Evolutionary conservation across 2,888 invertebrate genomes (phyloP), one percentile per base, ranked within the genome.

Genomic region (Drosophila cognata): DNA sequence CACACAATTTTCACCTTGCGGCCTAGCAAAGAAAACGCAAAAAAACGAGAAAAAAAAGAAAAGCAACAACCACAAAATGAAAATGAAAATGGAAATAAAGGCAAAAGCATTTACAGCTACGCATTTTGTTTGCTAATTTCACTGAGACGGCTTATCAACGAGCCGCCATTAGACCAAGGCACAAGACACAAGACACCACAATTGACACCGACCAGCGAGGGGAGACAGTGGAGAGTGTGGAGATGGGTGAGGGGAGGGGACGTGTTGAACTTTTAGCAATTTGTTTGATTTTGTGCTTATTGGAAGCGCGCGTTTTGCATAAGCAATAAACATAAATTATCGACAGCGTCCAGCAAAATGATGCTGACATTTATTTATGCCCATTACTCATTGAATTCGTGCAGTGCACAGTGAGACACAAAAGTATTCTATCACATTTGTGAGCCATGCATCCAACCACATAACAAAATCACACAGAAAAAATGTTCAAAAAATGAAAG

Each of bases 241-340:
- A 21, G 8, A 5, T 38, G 33, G 0, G 0, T 1, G 21, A 48
- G 53, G 41, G 2, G 16, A 60, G 62, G 50, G 51, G 48, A 38
- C 29, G 53, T 60, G 57, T 53, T 57, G 64, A 81, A 75, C 77
- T 89, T 85, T 79, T 74, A 71, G 80, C 83, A 74, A 81, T 84
- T 88, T 83, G 84, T 86, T 85, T 85, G 85, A 87, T 89, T 89
- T 87, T 79, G 87, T 77, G 85, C 83, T 89, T 89, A 89, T 85
- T 85, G 85, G 82, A 76, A 68, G 84, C 79, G 82, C 82, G 82
- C 74, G 82, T 77, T 85, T 90, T 89, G 84, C 89, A 88, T 90
- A 84, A 89, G 89, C 89, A 88, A 89, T 89, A 90, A 89, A 84
- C 89, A 89, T 89, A 89, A 89, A 90, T 89, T 90, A 90, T 89